Evolutionary conservation across 2,797 vertebrate species (phyloP), one percentile per base, ranked within the genome.

Genomic region (Sebastes alutus): DNA sequence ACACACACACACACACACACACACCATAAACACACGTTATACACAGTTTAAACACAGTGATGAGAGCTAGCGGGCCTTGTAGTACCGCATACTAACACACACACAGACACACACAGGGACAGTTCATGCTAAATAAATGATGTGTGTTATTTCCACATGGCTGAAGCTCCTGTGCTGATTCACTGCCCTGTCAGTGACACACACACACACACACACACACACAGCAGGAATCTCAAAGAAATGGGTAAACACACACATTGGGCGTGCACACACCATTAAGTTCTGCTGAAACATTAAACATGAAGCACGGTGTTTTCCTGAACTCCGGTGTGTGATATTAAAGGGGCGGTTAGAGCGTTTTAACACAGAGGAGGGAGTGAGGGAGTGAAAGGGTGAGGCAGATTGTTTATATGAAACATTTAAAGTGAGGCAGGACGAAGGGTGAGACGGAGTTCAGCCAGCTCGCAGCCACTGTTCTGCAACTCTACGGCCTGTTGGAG

Each of bases 91-190:
- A 49, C 6, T 3, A 23, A 27, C 72, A 72, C 54, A 58, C 11
- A 72, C 63, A 73, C 68, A 72, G 38, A 82, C 72, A 76, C 23
- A 69, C 60, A 63, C 65, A 32, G 5, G 12, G 62, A 78, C 67
- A 55, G 76, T 29, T 42, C 4, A 13, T 18, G 56, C 55, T 92
- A 76, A 93, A 94, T 91, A 89, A 92, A 87, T 87, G 66, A 92
- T 92, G 63, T 16, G 23, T 29, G 9, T 87, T 84, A 66, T 83
- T 88, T 89, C 73, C 62, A 75, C 78, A 38, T 81, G 90, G 75
- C 83, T 76, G 89, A 80, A 61, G 72, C 42, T 23, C n/a, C 52
- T 80, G 67, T 89, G 92, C 90, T 94, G 92, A 94, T 80, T 94
- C 91, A 92, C 75, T 72, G 69, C 91, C 92, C 75, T 72, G 69